Base-by-base conservation (phyloP, 2,113 vertebrate genomes). In the Chaenogobius annularis region DNA sequence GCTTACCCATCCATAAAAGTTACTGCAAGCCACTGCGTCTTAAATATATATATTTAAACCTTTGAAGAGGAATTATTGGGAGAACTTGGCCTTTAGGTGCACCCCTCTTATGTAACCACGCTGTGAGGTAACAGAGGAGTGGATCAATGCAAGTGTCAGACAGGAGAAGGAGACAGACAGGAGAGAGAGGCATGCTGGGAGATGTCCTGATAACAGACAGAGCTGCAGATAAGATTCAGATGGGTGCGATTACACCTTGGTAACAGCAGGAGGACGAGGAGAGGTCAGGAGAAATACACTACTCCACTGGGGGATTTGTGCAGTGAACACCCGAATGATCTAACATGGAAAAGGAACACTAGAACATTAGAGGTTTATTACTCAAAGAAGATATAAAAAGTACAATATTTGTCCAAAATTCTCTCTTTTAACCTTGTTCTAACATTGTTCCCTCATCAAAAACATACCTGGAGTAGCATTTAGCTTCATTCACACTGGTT, bases 101-200 rank as follows among this genome's bases (percentile, higher is more conserved):
- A 44, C 13, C 19, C n/a, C 17, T 68, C 70, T 77, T 83, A 72
- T 55, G n/a, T 79, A 82, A 80, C 61, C 69, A 40, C 23, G 5
- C 2, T 50, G n/a, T n/a, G 69, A 70, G 52, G 52, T 54, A 75
- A 68, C 46, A 52, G 63, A 69, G 61, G 70, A 54, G 50, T 46
- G 68, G 43, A 77, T 82, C 63, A 55, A 77, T 68, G 13, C 70
- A 31, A 77, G 75, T 65, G 74, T 79, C 47, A 75, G 52, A 15
- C 19, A 55, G 48, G 23, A 83, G 43, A 56, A 66, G 22, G 48
- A 68, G 69, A 7, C 40, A 13, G 56, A 35, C 17, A 54, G 13
- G 59, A 10, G 47, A 15, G 50, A 1, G 56, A 12, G 15, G 37
- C 1, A 13, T 6, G 3, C 22, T 43, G 46, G 63, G 19, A 66